A percentile compares a stretch with the other conserved stretches of the same genome.
Conservation (phyloP, 2,888 invertebrate species). For the Glaucopsyche alexis region DNA sequence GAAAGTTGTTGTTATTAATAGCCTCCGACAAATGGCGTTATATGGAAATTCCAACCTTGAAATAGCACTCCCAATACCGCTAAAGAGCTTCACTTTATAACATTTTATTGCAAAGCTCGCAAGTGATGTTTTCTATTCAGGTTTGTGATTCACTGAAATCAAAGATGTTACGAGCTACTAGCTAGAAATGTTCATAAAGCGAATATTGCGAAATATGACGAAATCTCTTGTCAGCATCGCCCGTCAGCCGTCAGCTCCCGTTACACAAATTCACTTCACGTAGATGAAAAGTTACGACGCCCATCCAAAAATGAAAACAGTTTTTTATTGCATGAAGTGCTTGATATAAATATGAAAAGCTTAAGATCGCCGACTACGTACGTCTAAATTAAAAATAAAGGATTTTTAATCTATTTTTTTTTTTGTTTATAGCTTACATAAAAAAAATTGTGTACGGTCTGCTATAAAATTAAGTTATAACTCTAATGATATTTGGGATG, state of each 20-base stretch:
- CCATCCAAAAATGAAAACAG: not conserved
- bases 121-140: not conserved
- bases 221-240: constrained; percentile 11
- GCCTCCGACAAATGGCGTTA: too few relatives aligned
- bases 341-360: not conserved
- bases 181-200: not conserved
- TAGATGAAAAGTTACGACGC: constrained; percentile 15
- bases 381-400: not conserved
- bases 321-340: not conserved
- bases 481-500: too few relatives aligned
- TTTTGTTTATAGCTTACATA: too few relatives aligned
- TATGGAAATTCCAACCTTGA: too few relatives aligned
- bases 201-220: not conserved
- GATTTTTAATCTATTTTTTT: too few relatives aligned
- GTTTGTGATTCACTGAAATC: not conserved
- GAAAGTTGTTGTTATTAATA: too few relatives aligned
- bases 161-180: constrained; percentile 5
- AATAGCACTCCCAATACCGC: too few relatives aligned
- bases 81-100: not conserved
- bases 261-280: constrained; percentile 11
- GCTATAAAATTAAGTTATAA: too few relatives aligned
- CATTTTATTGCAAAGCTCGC: not conserved
- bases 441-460: too few relatives aligned
- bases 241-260: not conserved
- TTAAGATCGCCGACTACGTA: not conserved